Percentiles rank a stretch among this genome's conserved stretches.
These are phyloP conservation scores for Dysmachus trigonus DNA, from an alignment of 2,888 invertebrate species.

Conservation along the genomic window DNA sequence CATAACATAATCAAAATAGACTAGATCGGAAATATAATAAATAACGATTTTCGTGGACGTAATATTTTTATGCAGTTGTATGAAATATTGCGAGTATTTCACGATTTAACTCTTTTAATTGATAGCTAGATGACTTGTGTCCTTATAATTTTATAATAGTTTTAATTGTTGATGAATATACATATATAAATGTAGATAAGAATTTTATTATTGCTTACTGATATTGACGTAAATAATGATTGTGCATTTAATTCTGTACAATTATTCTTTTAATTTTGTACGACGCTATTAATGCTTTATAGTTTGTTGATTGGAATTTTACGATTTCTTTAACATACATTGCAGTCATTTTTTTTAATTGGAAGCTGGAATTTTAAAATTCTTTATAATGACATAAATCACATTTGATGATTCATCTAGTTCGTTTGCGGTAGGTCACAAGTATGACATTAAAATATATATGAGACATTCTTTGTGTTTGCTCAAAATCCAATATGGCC, in stretches of 20 bases:
- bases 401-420: neutral
- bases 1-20: no score
- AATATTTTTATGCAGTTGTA: no score
- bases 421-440: neutral
- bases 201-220: neutral
- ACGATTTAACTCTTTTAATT: no score
- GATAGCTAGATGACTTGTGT: no score
- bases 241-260: neutral
- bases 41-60: no score
- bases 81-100: no score
- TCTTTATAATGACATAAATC: neutral
- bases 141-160: neutral
- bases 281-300: neutral
- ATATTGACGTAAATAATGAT: neutral
- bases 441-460: neutral
- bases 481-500: no score
- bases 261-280: neutral
- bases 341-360: no score
- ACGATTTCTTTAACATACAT: neutral
- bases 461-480: neutral
- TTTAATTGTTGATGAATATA: neutral
- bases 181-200: neutral
- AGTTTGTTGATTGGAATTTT: neutral
- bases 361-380: neutral
- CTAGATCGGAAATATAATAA: no score